phyloP scores from a whole-genome alignment of 1,140 invertebrate genomes.

The Stegodyphus mimosarum region DNA sequence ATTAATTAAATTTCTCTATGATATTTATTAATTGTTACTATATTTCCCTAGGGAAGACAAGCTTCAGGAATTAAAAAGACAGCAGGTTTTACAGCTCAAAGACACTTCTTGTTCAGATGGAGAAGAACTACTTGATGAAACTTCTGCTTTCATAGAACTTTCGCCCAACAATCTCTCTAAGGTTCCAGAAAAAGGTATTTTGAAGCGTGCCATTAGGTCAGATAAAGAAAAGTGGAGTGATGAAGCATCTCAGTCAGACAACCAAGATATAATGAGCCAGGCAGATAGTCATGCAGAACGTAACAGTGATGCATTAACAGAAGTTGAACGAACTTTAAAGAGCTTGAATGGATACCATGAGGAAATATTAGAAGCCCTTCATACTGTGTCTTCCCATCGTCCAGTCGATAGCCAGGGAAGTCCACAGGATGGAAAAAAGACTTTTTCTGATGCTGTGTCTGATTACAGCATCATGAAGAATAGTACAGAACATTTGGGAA shows the following conservation, averaged over 20 bases:
- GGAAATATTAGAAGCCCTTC: slow-evolving; percentile 86
- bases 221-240: slow-evolving; percentile 75
- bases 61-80: slow-evolving; percentile 63
- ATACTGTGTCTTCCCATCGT: slow-evolving; percentile 56
- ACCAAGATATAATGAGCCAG: slow-evolving; percentile 67
- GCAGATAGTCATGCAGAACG: slow-evolving; percentile 66
- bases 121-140: slow-evolving; percentile 73
- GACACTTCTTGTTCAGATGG: slow-evolving; percentile 57
- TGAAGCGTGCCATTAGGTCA: slow-evolving; percentile 81
- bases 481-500: slow-evolving; percentile 47
- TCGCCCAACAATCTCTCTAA: slow-evolving; percentile 80
- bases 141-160: slow-evolving; percentile 84
- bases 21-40: background rate
- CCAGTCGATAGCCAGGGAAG: slow-evolving; percentile 39
- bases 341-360: slow-evolving; percentile 93
- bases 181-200: slow-evolving; percentile 84
- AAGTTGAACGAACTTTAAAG: slow-evolving; percentile 85
- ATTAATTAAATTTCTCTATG: no score
- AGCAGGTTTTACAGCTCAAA: slow-evolving; percentile 60
- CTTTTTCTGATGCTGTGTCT: slow-evolving; percentile 21
- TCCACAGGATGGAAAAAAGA: slow-evolving; percentile 41
- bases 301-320: slow-evolving; percentile 66
- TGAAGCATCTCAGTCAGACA: slow-evolving; percentile 77
- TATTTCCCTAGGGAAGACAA: slow-evolving; percentile 63
- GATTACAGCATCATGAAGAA: slow-evolving; percentile 51